These are phyloP conservation scores for Ormyrus labotus DNA, from an alignment of 2,888 invertebrate genomes.

Conservation along the genomic window DNA sequence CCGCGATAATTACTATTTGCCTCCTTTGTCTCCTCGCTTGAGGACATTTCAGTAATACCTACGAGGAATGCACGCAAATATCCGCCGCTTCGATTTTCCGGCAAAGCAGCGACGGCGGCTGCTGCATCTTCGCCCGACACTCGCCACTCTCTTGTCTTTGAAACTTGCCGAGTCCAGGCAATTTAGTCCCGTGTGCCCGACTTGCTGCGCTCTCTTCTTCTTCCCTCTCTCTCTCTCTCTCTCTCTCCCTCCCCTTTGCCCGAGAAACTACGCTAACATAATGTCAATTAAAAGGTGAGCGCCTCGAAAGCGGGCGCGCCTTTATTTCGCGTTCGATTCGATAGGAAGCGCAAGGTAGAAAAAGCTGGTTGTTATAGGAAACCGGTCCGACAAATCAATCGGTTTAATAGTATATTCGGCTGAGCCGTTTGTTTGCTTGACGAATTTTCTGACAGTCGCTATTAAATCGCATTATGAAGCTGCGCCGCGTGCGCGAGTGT, in stretches of 20 bases:
- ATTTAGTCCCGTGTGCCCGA: slow-evolving; percentile 13
- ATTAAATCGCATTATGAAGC: too few species aligned
- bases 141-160: not conserved
- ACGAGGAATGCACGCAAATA: slow-evolving; percentile 47
- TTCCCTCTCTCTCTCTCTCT: not conserved
- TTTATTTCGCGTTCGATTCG: too few species aligned
- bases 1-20: slow-evolving; percentile 45
- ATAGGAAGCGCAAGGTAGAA: too few species aligned
- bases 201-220: not conserved
- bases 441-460: too few species aligned
- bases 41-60: slow-evolving; percentile 48
- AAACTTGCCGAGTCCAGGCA: slow-evolving; percentile 32
- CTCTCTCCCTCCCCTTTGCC: not conserved
- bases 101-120: not conserved
- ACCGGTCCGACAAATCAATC: too few species aligned
- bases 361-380: too few species aligned
- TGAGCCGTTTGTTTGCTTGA: too few species aligned
- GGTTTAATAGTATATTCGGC: too few species aligned
- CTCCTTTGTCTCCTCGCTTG: slow-evolving; percentile 48
- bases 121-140: too few species aligned
- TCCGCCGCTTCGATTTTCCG: slow-evolving; percentile 30
- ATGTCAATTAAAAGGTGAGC: slow-evolving; percentile 36
- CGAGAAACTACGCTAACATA: slow-evolving; percentile 14
- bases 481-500: too few species aligned
- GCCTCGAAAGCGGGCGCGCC: too few species aligned